Conservation (phyloP, 2,797 vertebrate species). For the Poecilia picta region DNA sequence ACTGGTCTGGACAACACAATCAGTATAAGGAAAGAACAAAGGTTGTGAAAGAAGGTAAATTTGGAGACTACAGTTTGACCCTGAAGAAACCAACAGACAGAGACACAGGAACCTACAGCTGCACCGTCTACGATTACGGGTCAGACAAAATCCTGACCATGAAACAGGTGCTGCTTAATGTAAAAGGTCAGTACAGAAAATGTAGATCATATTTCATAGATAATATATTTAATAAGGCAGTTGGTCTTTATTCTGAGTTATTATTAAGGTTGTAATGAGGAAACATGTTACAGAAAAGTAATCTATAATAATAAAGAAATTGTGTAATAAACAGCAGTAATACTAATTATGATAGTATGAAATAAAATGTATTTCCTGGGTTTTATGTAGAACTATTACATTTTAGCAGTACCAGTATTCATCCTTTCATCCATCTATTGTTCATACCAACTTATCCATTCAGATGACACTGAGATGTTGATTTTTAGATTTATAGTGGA, state of each 20-base stretch:
- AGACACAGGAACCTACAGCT: not conserved
- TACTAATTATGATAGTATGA: not conserved
- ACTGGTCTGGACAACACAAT: fast-evolving
- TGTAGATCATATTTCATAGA: too few species aligned
- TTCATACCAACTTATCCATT: not conserved
- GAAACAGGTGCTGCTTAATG: not conserved
- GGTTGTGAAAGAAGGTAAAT: not conserved
- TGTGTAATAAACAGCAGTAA: not conserved
- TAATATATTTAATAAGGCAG: not conserved
- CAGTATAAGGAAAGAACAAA: not conserved
- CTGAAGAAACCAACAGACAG: not conserved
- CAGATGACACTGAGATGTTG: not conserved
- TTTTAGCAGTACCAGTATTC: not conserved
- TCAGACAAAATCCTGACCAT: not conserved
- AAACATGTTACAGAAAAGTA: not conserved
- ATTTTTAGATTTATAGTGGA: not conserved
- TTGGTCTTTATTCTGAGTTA: not conserved
- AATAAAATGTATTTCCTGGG: too few species aligned
- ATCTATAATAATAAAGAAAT: not conserved
- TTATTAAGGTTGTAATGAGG: not conserved
- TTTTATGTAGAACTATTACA: not conserved
- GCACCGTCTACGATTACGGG: fast-evolving
- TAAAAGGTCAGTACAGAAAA: not conserved
- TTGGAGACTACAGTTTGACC: not conserved
- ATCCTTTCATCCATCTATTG: not conserved